These are phyloP conservation scores for Podabrus alpinus DNA, from an alignment of 2,888 invertebrate species.

Conservation along the genomic window DNA sequence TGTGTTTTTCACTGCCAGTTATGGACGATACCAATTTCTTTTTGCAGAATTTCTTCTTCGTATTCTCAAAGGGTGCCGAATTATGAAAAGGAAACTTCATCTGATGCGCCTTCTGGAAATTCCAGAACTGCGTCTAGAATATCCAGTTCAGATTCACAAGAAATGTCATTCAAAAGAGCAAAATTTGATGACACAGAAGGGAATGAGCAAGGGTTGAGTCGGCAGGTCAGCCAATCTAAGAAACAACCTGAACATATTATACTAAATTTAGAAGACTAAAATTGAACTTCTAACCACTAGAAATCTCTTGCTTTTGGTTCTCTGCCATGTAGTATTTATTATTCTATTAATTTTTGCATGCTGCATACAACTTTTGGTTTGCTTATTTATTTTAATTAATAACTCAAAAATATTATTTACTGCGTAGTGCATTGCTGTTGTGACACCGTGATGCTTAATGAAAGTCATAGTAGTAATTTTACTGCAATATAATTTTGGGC, in stretches of 20 bases:
- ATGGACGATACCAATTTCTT: background rate
- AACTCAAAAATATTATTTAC: background rate
- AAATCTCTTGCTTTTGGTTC: background rate
- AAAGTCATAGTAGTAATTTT: background rate
- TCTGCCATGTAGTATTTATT: background rate
- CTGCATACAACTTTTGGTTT: background rate
- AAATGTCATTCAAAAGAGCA: slow-evolving; percentile 44
- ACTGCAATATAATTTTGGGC: background rate
- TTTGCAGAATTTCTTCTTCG: slow-evolving; percentile 48
- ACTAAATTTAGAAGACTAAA: slow-evolving; percentile 48
- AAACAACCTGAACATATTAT: slow-evolving; percentile 38
- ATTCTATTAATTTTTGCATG: background rate
- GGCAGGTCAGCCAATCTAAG: slow-evolving; percentile 53
- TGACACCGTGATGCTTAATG: background rate
- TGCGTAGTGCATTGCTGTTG: background rate
- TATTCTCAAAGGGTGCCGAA: slow-evolving; percentile 45
- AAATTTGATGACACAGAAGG: slow-evolving; percentile 49
- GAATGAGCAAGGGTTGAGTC: slow-evolving; percentile 46
- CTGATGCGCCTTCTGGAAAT: slow-evolving; percentile 32
- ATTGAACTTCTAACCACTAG: background rate
- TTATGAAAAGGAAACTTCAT: slow-evolving; percentile 44
- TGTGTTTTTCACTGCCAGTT: background rate
- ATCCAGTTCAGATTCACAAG: slow-evolving; percentile 34
- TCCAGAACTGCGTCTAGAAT: slow-evolving; percentile 42
- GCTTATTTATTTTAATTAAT: background rate